Evolutionary conservation across 2,888 invertebrate genomes (phyloP), one percentile per base, ranked within the genome.

Genomic region (Trissolcus brochymenae): DNA sequence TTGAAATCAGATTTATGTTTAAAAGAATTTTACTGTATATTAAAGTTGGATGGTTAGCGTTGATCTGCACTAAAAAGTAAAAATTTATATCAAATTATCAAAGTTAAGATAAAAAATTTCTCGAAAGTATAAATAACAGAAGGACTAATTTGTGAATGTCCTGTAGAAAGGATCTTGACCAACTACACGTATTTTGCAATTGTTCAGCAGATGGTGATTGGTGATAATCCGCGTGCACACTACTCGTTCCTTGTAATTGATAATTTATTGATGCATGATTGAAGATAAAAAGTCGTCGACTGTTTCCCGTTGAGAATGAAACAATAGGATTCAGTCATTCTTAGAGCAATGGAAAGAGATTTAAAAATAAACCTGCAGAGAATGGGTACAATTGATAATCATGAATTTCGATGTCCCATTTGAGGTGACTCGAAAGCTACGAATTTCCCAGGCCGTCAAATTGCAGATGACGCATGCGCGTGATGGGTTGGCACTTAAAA

Each of bases 251-350:
- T 51, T 56, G 66, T 75, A 68, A 75, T 75, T 74, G 61, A 51
- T 67, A 62, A 74, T 74, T 74, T 74, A 74, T 74, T 57, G 74
- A 57, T 50, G 40, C 61, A 62, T 74, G 74, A 73, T 61, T 73
- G 60, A 73, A 50, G 73, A 61, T 66, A 61, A 73, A 66, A 73
- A 29, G 55, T n/a, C 53, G 49, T 35, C 54, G 54, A 55, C 16
- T 21, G 41, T 61, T 50, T 66, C 56, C 55, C 59, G 54, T 66
- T 61, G 49, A 14, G 6, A 3, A 43, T 55, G 46, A 59, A 61
- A 66, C 61, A 73, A 73, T 61, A 50, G 55, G 19, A 55, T 60
- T 19, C 14, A 41, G 51, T 40, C 46, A 71, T 25, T 53, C 61
- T 59, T 25, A 1, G 21, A 41, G 41, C 7, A 17, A 7, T 21